phyloP scores from a whole-genome alignment of 2,888 invertebrate genomes.

The Diarsia brunnea region DNA sequence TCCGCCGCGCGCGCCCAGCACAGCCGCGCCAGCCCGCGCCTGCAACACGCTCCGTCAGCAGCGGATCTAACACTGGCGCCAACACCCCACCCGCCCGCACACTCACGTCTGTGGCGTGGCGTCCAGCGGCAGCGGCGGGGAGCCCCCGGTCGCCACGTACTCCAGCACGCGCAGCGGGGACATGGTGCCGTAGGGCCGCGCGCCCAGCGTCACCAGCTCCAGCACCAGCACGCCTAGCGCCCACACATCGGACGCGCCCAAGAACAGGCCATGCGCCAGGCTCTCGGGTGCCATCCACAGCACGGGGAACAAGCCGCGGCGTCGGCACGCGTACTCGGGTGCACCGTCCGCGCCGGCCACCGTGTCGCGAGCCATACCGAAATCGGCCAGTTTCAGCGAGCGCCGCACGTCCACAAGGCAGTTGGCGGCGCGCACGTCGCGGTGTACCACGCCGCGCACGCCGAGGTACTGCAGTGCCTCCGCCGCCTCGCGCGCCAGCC shows the following conservation, averaged over 20 bases:
- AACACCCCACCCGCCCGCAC: accelerated
- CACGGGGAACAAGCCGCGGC: conserved; percentile 95
- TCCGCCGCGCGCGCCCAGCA: conserved; percentile 94
- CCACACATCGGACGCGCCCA: conserved; percentile 96
- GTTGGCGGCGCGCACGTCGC: conserved; percentile 95
- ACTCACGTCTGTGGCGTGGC: conserved; percentile 72
- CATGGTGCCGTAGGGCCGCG: conserved; percentile 95
- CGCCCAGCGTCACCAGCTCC: conserved; percentile 96
- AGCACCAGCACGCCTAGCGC: conserved; percentile 96
- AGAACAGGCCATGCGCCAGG: conserved; percentile 94
- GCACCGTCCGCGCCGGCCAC: conserved; percentile 92
- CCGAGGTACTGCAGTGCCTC: conserved; percentile 90
- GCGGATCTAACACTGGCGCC: too few species aligned
- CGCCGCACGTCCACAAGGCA: conserved; percentile 94
- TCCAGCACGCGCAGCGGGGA: conserved; percentile 92
- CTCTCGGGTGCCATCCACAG: conserved; percentile 98
- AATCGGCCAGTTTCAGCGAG: conserved; percentile 95
- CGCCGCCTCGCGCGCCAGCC: conserved; percentile 64
- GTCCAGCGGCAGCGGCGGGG: conserved; percentile 92
- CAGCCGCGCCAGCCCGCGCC: conserved; percentile 91
- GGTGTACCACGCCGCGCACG: conserved; percentile 94
- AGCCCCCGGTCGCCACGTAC: conserved; percentile 91
- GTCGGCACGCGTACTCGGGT: conserved; percentile 95
- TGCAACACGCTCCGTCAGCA: conserved; percentile 42
- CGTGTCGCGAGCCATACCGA: conserved; percentile 96